Percentiles rank a stretch among this genome's conserved stretches.
Conservation (phyloP, 2,888 invertebrate species). For the Noctua janthe region DNA sequence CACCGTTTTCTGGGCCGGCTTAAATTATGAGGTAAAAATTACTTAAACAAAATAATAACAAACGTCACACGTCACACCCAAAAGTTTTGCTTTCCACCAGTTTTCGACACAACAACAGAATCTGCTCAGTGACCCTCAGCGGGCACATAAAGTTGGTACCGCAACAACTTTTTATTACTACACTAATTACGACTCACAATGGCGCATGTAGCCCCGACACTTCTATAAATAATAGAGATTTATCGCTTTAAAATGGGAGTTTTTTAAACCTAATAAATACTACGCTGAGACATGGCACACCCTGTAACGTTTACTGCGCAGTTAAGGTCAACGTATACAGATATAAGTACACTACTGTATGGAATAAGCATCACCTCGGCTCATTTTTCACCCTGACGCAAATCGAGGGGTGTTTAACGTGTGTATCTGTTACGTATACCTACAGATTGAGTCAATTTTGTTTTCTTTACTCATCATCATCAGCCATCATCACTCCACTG, state of each 20-base stretch:
- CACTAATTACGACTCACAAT: conserved; percentile 51
- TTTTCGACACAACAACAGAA: background rate
- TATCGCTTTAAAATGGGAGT: conserved; percentile 41
- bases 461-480: background rate
- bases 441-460: background rate
- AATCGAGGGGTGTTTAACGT: too few relatives aligned
- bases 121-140: conserved; percentile 18
- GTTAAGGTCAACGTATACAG: background rate
- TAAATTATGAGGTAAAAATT: background rate
- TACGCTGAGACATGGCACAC: conserved; percentile 40
- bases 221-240: conserved; percentile 58
- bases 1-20: too few relatives aligned
- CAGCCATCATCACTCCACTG: too few relatives aligned
- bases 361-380: background rate
- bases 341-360: background rate
- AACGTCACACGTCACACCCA: too few relatives aligned
- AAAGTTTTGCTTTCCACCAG: background rate
- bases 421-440: background rate
- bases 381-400: background rate
- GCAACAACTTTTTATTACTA: conserved; percentile 44
- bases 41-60: background rate
- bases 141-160: conserved; percentile 39
- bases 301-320: conserved; percentile 21
- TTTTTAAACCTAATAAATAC: conserved; percentile 44
- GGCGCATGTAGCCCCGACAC: conserved; percentile 21